These are phyloP conservation scores for Pectinophora gossypiella DNA, from an alignment of 1,140 invertebrate species.

Conservation along the genomic window DNA sequence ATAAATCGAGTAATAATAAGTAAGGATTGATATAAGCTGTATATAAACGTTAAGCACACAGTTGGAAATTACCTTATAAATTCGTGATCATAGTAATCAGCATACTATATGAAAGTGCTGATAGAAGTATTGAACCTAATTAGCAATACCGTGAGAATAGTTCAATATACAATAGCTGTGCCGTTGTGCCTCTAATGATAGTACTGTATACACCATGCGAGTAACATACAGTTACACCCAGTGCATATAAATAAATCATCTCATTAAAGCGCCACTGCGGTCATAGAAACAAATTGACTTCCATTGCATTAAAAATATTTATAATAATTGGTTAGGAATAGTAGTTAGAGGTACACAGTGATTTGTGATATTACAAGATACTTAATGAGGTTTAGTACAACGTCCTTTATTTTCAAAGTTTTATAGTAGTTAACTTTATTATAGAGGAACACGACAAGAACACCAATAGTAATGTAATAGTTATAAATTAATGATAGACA, in stretches of 20 bases:
- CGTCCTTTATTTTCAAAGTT: constrained; percentile 62
- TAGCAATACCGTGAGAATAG: neutral
- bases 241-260: neutral
- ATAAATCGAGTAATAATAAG: neutral
- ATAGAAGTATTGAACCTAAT: neutral
- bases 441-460: constrained; percentile 63
- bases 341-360: constrained; percentile 48
- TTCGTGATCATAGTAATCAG: neutral
- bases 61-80: neutral
- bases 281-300: constrained; percentile 31
- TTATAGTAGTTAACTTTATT: constrained; percentile 57
- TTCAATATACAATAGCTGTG: constrained; percentile 39
- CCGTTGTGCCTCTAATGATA: constrained; percentile 45
- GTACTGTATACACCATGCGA: constrained; percentile 25
- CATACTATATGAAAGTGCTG: neutral
- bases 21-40: neutral
- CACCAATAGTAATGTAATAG: constrained; percentile 57
- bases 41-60: neutral
- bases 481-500: constrained; percentile 12
- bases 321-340: constrained; percentile 41
- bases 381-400: constrained; percentile 64
- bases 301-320: constrained; percentile 41
- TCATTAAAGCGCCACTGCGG: neutral
- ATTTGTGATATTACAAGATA: constrained; percentile 73
- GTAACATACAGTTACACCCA: constrained; percentile 44